Base-by-base conservation (phyloP, 2,888 invertebrate genomes). In the Ophioninae sp. region DNA sequence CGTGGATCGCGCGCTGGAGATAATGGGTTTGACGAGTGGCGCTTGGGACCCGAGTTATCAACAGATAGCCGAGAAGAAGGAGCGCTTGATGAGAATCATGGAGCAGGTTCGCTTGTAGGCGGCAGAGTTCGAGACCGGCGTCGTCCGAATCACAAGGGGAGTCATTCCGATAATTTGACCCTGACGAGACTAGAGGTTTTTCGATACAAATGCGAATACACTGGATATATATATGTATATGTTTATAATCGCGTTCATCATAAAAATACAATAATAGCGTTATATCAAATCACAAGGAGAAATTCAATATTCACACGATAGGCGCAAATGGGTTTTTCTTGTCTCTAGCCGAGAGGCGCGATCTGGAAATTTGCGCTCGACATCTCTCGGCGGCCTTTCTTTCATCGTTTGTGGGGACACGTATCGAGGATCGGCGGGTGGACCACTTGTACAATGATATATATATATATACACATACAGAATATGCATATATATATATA, bases 11-110 rank as follows among this genome's bases (percentile, higher is more conserved):
- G 94, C 94, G 0, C 91, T 94, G 0, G 93, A 94, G 75, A 92
- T 95, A 81, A 93, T 94, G 89, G 93, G 94, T 56, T 90, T 95
- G 7, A 94, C 94, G 88, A 94, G 94, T 86, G 95, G 95, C 0
- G 88, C 93, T 0, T 95, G 95, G 95, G 94, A 94, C 86, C 91
- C 92, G 0, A 88, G 93, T 39, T 94, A 93, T 68, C 90, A 90
- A 71, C 92, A 94, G 63, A 93, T 94, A 22, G 87, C 86, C 17
- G 90, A 92, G 1, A 94, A 94, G 82, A 94, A 94, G 85, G 85
- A 89, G 0, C 87, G 93, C 0, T 90, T 94, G 0, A 93, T 92
- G 0, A 88, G 91, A 0, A 88, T 94, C 17, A 88, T 94, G 39
- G 77, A 86, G 76, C 84, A 86, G 68, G 87, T 87, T 44, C 86